phyloP scores from a whole-genome alignment of 1,140 invertebrate species.

The Rhynchophorus ferrugineus region DNA sequence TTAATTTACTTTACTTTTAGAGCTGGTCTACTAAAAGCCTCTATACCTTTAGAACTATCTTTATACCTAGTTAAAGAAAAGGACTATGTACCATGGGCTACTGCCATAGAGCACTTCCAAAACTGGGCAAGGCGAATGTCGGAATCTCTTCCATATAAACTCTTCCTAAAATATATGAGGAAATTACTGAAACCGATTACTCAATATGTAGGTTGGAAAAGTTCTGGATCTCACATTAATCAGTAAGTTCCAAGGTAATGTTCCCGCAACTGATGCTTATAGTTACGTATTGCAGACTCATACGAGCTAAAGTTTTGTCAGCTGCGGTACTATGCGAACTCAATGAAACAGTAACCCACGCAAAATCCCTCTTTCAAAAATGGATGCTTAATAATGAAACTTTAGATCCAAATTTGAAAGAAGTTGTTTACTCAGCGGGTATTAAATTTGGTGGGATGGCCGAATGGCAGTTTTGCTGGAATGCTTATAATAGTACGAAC shows the following conservation, averaged over 20 bases:
- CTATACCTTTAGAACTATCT: conserved; percentile 58
- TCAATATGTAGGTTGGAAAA: conserved; percentile 56
- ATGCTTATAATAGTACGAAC: conserved; percentile 57
- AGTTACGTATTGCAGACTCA: conserved; percentile 30
- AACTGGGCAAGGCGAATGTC: conserved; percentile 59
- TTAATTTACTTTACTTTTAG: conserved; percentile 41
- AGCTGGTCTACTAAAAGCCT: conserved; percentile 62
- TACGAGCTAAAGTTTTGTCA: conserved; percentile 34
- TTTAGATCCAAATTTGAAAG: conserved; percentile 62
- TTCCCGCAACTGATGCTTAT: background rate
- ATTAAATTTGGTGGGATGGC: conserved; percentile 58
- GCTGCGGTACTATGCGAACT: conserved; percentile 56
- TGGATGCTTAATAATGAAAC: conserved; percentile 55
- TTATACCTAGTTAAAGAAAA: conserved; percentile 63
- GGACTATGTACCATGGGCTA: conserved; percentile 69
- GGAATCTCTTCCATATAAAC: conserved; percentile 56
- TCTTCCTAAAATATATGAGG: conserved; percentile 55
- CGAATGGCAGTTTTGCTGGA: conserved; percentile 72
- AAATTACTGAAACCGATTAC: conserved; percentile 53
- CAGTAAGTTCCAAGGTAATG: conserved; percentile 44
- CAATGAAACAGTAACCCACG: conserved; percentile 54
- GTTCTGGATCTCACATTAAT: conserved; percentile 57
- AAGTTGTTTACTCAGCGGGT: conserved; percentile 67
- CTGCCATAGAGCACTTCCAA: conserved; percentile 60
- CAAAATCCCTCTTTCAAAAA: conserved; percentile 52